phyloP scores from a whole-genome alignment of 2,797 vertebrate genomes.

The Taeniopygia guttata region DNA sequence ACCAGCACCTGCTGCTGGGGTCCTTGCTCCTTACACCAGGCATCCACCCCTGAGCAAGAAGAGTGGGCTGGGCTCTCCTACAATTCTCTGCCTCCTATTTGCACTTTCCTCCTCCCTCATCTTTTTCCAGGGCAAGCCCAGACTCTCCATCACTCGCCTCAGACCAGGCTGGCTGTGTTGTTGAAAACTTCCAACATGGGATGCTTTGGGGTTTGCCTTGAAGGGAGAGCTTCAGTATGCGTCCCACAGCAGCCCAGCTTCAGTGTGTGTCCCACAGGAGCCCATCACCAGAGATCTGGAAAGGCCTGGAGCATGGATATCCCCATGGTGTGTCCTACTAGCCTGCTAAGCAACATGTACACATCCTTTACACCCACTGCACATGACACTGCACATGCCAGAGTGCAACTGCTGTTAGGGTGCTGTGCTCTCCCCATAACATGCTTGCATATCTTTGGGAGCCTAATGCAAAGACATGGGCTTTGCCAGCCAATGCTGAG shows the following conservation, averaged over 20 bases:
- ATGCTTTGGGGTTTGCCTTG: background rate
- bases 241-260: background rate
- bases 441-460: background rate
- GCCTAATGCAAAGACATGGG: background rate
- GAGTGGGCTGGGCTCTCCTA: background rate
- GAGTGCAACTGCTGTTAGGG: background rate
- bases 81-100: background rate
- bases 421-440: background rate
- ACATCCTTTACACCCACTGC: background rate
- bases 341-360: background rate
- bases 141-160: background rate
- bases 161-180: background rate
- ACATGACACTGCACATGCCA: background rate
- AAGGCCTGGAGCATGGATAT: background rate
- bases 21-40: background rate
- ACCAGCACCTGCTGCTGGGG: background rate
- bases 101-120: background rate
- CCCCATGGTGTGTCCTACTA: background rate
- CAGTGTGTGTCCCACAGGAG: background rate
- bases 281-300: background rate
- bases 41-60: background rate
- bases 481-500: background rate
- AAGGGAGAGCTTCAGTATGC: background rate
- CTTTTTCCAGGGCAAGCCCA: background rate
- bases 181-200: background rate